Conservation (phyloP, 2,797 vertebrate genomes). For the Sarcophilus harrisii region DNA sequence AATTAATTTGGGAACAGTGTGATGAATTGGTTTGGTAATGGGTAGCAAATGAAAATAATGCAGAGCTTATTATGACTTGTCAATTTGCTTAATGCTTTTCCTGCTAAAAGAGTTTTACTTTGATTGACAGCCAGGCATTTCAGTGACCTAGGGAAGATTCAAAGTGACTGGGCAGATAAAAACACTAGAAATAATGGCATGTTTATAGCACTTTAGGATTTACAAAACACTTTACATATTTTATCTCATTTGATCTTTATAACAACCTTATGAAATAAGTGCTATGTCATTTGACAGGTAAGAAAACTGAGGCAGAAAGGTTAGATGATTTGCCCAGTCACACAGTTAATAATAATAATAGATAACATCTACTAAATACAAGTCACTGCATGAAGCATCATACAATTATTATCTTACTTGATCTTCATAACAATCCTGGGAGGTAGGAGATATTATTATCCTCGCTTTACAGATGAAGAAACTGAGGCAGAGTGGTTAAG, state of each 20-base stretch:
- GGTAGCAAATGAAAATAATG: background rate
- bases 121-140: background rate
- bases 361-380: background rate
- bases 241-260: background rate
- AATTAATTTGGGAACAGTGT: constrained; percentile 31
- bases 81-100: background rate
- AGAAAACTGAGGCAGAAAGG: background rate
- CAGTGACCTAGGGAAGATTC: background rate
- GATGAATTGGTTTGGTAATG: constrained; percentile 30
- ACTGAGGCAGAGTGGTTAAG: background rate
- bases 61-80: background rate
- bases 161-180: background rate
- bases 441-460: background rate
- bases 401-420: background rate
- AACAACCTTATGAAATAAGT: background rate
- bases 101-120: background rate
- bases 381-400: background rate
- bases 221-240: background rate
- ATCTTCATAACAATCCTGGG: background rate
- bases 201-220: background rate
- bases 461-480: background rate
- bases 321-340: too few species aligned
- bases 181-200: background rate
- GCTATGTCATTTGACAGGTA: background rate
- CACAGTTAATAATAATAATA: too few species aligned